Evolutionary conservation across 2,888 invertebrate genomes (phyloP), one percentile per base, ranked within the genome.

Genomic region (Nomada hirtipes): DNA sequence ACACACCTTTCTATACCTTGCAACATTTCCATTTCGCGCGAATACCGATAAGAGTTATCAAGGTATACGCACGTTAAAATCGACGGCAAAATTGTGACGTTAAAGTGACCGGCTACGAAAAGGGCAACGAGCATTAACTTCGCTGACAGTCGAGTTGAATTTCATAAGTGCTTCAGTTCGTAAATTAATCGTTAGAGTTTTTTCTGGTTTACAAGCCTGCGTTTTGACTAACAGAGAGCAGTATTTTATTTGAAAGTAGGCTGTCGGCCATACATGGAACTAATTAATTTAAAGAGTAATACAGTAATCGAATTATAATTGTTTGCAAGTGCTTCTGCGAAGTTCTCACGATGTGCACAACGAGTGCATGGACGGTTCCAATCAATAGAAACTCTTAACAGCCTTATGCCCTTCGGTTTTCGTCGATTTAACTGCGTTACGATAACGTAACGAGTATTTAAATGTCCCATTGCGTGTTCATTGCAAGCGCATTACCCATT

Each of bases 131-230:
- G n/a, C 55, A 59, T 57, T 36, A n/a, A 59, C 26, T 47, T 53
- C 11, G 47, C 47, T 74, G 59, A 76, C 53, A 70, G 4, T 73
- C 47, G 26, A 23, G 18, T 57, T 20, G 53, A 67, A 74, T 76
- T 73, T 79, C 10, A n/a, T 53, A 53, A 44, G 44, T 60, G 71
- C 73, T 73, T 83, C 23, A 29, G 57, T 63, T 63, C 76, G 44
- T 47, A 18, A 26, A 63, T 29, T 53, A 55, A 52, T 67, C 15
- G 52, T 2, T 36, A 57, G 42, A 36, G 11, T 47, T n/a, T 55
- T 36, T 23, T 4, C 18, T 10, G 4, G 47, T 50, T 2, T 59
- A 65, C 13, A 70, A 15, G 9, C 50, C 29, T 75, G 52, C 29
- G 61, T 60, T 61, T 23, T 52, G 53, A 69, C 50, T 23, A 72